Conservation (phyloP, 2,888 invertebrate species). For the Phoenoteleia sp. region DNA sequence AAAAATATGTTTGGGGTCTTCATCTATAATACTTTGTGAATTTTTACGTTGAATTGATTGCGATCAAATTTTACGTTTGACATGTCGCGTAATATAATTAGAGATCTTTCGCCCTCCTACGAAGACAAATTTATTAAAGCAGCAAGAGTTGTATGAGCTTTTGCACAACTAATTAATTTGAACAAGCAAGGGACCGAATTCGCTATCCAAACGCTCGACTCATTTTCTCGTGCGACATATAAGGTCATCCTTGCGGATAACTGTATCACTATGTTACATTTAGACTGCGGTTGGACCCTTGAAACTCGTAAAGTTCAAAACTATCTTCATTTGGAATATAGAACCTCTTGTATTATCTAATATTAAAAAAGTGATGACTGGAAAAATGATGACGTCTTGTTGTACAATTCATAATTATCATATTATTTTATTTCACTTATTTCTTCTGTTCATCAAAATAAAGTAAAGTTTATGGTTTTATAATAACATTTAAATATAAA, state of each 20-base stretch:
- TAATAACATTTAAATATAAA: no score
- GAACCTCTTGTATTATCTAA: slow-evolving; percentile 38
- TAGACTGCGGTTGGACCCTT: slow-evolving; percentile 59
- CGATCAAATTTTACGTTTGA: slow-evolving; percentile 7
- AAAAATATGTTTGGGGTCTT: not conserved
- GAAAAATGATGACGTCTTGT: no score
- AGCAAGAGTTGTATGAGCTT: slow-evolving; percentile 47
- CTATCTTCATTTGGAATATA: slow-evolving; percentile 41
- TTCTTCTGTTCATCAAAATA: no score
- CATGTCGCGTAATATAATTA: slow-evolving; percentile 31
- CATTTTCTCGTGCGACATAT: slow-evolving; percentile 64
- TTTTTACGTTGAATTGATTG: not conserved
- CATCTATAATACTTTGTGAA: no score
- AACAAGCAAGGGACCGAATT: slow-evolving; percentile 64
- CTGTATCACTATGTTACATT: slow-evolving; percentile 63
- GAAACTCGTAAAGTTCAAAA: slow-evolving; percentile 55
- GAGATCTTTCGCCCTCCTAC: slow-evolving; percentile 18
- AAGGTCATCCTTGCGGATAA: slow-evolving; percentile 59
- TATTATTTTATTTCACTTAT: no score
- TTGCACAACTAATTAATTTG: slow-evolving; percentile 59
- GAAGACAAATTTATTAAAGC: slow-evolving; percentile 59
- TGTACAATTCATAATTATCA: no score
- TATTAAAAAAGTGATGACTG: slow-evolving; percentile 36
- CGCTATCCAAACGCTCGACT: slow-evolving; percentile 41
- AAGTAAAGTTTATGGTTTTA: no score